A percentile compares a stretch with the other conserved stretches of the same genome.
These are phyloP conservation scores for Drosophila grimshawi DNA, from an alignment of 1,140 invertebrate species.

Conservation along the genomic window DNA sequence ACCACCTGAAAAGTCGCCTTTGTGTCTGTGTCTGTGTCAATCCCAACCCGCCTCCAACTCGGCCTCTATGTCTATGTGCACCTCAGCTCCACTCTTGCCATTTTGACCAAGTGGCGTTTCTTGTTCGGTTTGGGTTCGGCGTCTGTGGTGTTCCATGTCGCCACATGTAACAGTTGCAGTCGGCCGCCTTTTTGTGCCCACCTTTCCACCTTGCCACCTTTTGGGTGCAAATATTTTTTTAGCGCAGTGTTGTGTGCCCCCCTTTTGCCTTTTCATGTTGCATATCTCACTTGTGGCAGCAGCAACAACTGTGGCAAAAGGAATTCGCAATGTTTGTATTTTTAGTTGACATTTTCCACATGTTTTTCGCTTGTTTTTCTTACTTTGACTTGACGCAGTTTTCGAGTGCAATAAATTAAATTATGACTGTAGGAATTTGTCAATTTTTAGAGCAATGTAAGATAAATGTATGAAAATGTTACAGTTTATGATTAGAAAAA, in stretches of 20 bases:
- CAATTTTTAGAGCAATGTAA: too few relatives aligned
- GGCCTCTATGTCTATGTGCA: not conserved
- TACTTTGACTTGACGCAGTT: slow-evolving; percentile 7
- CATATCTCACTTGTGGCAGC: slow-evolving; percentile 35
- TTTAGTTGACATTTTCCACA: slow-evolving; percentile 52
- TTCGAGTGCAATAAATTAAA: too few relatives aligned
- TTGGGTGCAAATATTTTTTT: slow-evolving; percentile 33
- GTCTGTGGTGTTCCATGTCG: slow-evolving; percentile 54
- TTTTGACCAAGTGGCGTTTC: slow-evolving; percentile 27
- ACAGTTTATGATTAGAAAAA: too few relatives aligned
- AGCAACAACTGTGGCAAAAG: slow-evolving; percentile 24
- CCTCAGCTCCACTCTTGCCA: slow-evolving; percentile 5
- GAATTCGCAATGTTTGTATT: slow-evolving; percentile 68
- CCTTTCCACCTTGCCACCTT: slow-evolving; percentile 24
- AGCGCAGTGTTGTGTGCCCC: not conserved
- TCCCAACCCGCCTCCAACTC: not conserved
- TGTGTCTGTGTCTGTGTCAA: slow-evolving; percentile 6
- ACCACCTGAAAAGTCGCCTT: slow-evolving; percentile 20
- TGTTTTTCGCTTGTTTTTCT: slow-evolving; percentile 5
- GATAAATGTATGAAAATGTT: too few relatives aligned
- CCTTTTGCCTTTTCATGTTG: slow-evolving; percentile 14
- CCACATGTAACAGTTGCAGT: slow-evolving; percentile 21
- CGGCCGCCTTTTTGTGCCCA: not conserved
- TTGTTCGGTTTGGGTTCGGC: slow-evolving; percentile 16
- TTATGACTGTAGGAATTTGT: too few relatives aligned